Conservation (phyloP, 2,797 vertebrate genomes). For the Tangara arthus region DNA sequence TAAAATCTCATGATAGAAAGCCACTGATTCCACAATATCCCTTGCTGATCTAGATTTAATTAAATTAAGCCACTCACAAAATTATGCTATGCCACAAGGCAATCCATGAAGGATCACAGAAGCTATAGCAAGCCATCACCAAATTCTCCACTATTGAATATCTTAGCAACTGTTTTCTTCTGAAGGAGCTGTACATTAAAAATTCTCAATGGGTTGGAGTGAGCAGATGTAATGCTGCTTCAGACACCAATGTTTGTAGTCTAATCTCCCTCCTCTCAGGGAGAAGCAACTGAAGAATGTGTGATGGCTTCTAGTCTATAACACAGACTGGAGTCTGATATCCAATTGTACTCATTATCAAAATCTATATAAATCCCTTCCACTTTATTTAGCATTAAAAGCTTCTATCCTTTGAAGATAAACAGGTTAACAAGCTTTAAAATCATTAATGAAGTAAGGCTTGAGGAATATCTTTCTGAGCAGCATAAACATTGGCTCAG, state of each 20-base stretch:
- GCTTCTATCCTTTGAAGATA: conserved; percentile 57
- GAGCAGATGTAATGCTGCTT: not conserved
- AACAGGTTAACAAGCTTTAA: conserved; percentile 62
- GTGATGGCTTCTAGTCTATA: not conserved
- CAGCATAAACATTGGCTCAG: conserved; percentile 67
- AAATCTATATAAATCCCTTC: not conserved
- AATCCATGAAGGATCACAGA: not conserved
- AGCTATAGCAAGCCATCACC: not conserved
- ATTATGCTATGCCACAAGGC: not conserved
- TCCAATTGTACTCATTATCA: conserved; percentile 15
- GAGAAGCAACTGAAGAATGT: not conserved
- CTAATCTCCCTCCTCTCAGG: not conserved
- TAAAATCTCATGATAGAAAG: not conserved
- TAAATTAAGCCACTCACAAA: not conserved
- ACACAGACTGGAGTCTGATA: not conserved
- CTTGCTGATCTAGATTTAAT: not conserved
- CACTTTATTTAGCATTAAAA: conserved; percentile 15
- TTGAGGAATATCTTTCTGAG: conserved; percentile 50
- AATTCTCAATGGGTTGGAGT: not conserved
- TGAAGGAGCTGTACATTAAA: not conserved
- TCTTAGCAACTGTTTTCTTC: not conserved
- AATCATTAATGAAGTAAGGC: conserved; percentile 55
- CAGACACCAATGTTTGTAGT: not conserved
- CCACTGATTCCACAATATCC: not conserved
- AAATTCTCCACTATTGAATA: not conserved